Evolutionary conservation across 1,140 invertebrate species (phyloP), one percentile per base, ranked within the genome.

Genomic region (Cydia strobilella): DNA sequence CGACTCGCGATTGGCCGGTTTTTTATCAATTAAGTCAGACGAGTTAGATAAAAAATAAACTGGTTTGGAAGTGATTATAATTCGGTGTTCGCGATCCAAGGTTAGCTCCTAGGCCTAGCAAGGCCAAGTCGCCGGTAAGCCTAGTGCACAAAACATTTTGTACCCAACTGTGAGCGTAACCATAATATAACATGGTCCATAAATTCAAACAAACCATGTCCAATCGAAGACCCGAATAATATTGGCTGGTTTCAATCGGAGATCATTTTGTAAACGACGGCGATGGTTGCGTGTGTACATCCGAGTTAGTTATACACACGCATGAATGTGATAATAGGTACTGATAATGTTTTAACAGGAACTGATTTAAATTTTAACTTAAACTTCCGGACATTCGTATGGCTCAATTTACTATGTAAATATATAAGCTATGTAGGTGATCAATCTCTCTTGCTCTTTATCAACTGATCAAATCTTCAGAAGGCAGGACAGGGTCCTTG

Each of bases 111-210:
- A n/a, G n/a, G n/a, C n/a, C n/a, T n/a, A 1, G 42, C 71, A 72
- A 72, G 71, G 71, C 13, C 71, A 48, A 72, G 42, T 13, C 42
- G 25, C 42, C 71, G 71, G 45, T 23, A 72, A 15, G 25, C 13
- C 3, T 59, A 12, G 12, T 35, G 35, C 45, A 51, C 25, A 23
- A 59, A 23, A 23, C 7, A 23, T n/a, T 54, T 48, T 51, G 48
- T 51, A 51, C 6, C 15, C n/a, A 15, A 13, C 10, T 45, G 3
- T 45, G 42, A 45, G 48, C n/a, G 1, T 51, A 51, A 6, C 15
- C 48, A 18, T 5, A 6, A 18, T 18, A 51, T n/a, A 18, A 45
- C 3, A 42, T 42, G 39, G 39, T 42, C 39, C 4, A 45, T 45
- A 45, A 39, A 39, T 39, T 39, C 35, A 39, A 10, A 39, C 35